phyloP scores from a whole-genome alignment of 2,888 invertebrate genomes.

The Dione juno region DNA sequence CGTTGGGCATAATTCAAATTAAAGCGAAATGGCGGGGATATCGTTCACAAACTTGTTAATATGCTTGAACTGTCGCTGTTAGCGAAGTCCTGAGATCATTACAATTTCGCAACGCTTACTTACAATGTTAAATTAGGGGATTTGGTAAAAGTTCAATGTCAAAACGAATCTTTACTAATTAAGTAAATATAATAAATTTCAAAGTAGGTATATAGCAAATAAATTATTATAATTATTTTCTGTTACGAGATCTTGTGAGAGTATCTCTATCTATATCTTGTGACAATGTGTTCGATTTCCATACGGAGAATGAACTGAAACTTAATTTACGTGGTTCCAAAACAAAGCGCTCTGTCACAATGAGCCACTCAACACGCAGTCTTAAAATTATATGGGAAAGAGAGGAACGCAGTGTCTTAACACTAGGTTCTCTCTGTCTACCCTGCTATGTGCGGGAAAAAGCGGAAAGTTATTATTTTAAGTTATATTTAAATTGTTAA shows the following conservation, averaged over 20 bases:
- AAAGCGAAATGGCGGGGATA: slow-evolving; percentile 50
- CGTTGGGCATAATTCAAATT: slow-evolving; percentile 48
- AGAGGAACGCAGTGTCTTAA: no score
- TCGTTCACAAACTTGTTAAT: slow-evolving; percentile 52
- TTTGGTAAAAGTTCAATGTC: background rate
- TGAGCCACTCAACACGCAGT: no score
- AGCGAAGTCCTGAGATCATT: slow-evolving; percentile 41
- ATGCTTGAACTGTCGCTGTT: slow-evolving; percentile 46
- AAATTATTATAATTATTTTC: no score
- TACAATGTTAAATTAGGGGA: slow-evolving; percentile 21
- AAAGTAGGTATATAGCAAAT: background rate
- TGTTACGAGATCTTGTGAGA: no score
- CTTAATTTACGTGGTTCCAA: background rate
- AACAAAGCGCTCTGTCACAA: background rate
- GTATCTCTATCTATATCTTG: background rate
- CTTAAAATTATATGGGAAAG: no score
- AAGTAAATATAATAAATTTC: background rate
- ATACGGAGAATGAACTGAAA: background rate
- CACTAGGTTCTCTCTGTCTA: no score
- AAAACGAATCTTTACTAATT: background rate
- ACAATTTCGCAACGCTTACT: slow-evolving; percentile 36
- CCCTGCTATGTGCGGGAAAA: no score
- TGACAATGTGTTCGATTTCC: background rate
- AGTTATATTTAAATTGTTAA: no score
- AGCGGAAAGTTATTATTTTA: no score